Base-by-base conservation (phyloP, 2,113 vertebrate genomes). In the Labrus mixtus region DNA sequence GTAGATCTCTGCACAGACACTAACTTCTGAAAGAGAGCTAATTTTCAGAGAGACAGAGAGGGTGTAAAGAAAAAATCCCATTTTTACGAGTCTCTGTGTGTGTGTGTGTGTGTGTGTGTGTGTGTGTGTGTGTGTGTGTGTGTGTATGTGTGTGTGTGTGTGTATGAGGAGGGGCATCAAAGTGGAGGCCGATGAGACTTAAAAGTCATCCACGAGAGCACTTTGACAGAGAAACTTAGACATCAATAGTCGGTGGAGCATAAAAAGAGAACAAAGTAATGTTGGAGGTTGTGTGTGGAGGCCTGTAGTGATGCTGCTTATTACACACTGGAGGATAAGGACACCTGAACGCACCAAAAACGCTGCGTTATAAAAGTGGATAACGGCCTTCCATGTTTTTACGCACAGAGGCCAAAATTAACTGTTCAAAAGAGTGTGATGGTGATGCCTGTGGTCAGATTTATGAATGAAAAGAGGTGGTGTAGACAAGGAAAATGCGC, bases 11-110 rank as follows among this genome's bases (percentile, higher is more conserved):
- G 29, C 91, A 95, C 74, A 80, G 53, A 75, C 46, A 75, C 39
- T 93, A 93, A 92, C 93, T 95, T 91, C 94, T 96, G 95, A 96
- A 96, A 96, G 93, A 90, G 96, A 96, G 94, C 95, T 95, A 95
- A 96, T 96, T 94, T 95, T 95, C 94, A 95, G 94, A 96, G 95
- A 90, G 90, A 93, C 90, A 93, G 92, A 90, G 46, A 20, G 76
- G 48, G 60, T 66, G n/a, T 53, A 48, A 58, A 15, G 36, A 46
- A 10, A 9, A 9, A 41, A 41, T 41, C 11, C 8, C 39, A 8
- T 41, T 41, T 41, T 41, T 41, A 41, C n/a, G n/a, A n/a, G n/a
- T n/a, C n/a, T n/a, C n/a, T n/a, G n/a, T 33, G 29, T 33, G 29
- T 33, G 29, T 33, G 29, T 6, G 29, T 33, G 29, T 33, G 29